Evolutionary conservation across 2,797 vertebrate genomes (phyloP), one percentile per base, ranked within the genome.

Genomic region (Discoglossus pictus): DNA sequence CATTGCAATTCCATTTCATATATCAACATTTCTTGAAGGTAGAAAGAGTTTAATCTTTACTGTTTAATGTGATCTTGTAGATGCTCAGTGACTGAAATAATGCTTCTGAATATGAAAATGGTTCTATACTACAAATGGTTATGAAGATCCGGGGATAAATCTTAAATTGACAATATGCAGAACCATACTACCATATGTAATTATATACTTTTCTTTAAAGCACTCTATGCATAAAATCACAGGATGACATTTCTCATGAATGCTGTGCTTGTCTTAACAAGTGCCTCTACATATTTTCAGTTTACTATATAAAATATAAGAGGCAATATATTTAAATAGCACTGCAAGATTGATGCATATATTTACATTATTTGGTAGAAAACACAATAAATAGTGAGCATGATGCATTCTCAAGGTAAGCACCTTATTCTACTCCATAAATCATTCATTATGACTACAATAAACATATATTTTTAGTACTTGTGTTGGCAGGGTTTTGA

Each of bases 351-450:
- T 21, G 68, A 52, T 27, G 59, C 16, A 62, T 63, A 70, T 48
- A 70, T 56, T 64, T 64, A 55, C 51, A 70, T 63, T 47, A 70
- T 56, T 69, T 54, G 11, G 25, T 25, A 55, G 18, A 36, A 18
- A 24, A 16, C 27, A 11, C 12, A 39, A 58, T 63, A 64, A 58
- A 64, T 24, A 43, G 16, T 16, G 16, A 58, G 46, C 34, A 17
- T 18, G 23, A 20, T 16, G 51, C 27, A 55, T 65, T 55, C 52
- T 42, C 36, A 60, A 40, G 44, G 44, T 42, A 17, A 13, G 7
- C 48, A 24, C 13, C 4, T 15, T 66, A 27, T 44, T 58, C 38
- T 15, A 15, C 13, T 31, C 64, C 56, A 66, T 58, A 66, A 40
- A 50, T 65, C 13, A 46, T 35, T 55, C 31, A 55, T 44, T 46